Base-by-base conservation (phyloP, 2,888 invertebrate genomes). In the Lathronympha strigana region DNA sequence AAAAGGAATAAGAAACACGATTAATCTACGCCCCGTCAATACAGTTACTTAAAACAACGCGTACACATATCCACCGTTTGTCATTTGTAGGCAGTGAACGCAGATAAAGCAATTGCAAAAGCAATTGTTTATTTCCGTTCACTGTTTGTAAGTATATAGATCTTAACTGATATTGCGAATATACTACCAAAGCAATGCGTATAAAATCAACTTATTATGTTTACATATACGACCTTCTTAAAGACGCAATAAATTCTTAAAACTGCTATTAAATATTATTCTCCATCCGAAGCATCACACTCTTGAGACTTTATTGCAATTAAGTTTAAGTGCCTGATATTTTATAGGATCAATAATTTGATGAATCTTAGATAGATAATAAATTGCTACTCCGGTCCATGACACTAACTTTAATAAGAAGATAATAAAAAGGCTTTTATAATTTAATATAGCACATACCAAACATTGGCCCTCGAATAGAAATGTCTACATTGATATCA, bases 291-390 rank as follows among this genome's bases (percentile, higher is more conserved):
- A 61, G 40, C 28, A 47, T 38, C 28, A 47, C 21, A 31, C 45
- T 47, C 54, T 53, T 54, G 47, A 54, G 19, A 66, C 47, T 61
- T 54, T 47, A 54, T 61, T 54, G 66, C 66, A 61, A 66, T 66
- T 66, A 66, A 61, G 54, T 49, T 66, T 66, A 66, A 61, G 53
- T 47, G 54, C 53, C 60, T 54, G 47, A 61, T 66, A 54, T 31
- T 54, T 66, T 66, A 51, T 66, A 40, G 47, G 53, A 47, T 47
- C 47, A 49, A 47, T 60, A 47, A 38, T 61, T 53, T 40, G 45
- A 47, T 66, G 47, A 28, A 15, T 33, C 45, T 28, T 54, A 38
- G 31, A 54, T 31, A 49, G 47, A 49, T 61, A 40, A 33, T 66
- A 61, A 54, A 60, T 47, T 45, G 11, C 43, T 25, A 23, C 9